Evolutionary conservation across 64 coral and sea anemone genomes (phyloP).

Genomic region (Stichodactyla helianthus): DNA sequence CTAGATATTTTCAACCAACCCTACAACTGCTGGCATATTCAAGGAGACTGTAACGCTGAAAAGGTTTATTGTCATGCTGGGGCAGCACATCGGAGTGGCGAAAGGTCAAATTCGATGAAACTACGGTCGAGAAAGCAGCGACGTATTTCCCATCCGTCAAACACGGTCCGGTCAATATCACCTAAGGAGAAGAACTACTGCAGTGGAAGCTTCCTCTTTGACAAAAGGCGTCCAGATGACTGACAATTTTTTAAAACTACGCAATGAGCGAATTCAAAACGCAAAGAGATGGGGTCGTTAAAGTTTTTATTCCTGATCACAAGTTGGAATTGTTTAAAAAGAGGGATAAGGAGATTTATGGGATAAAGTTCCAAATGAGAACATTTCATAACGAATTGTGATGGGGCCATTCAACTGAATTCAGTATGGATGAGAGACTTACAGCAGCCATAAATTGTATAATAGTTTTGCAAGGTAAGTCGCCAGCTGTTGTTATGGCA

Average conservation of each 20-base stretch:
- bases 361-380: conserved; percentile 44
- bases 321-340: conserved; percentile 60
- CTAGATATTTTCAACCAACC: conserved; percentile 53
- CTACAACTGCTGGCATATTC: conserved; percentile 91
- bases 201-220: conserved; percentile 60
- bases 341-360: conserved; percentile 66
- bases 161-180: conserved; percentile 68
- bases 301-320: conserved; percentile 54
- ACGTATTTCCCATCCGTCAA: conserved; percentile 69
- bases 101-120: conserved; percentile 55
- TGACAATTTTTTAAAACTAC: conserved; percentile 70
- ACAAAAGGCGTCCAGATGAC: conserved; percentile 51
- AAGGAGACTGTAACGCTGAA: conserved; percentile 62
- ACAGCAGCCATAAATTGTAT: too few species aligned
- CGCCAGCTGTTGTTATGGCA: conserved; percentile 62
- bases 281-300: conserved; percentile 56
- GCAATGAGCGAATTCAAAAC: conserved; percentile 72
- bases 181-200: conserved; percentile 49
- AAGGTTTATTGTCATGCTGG: conserved; percentile 61
- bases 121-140: background rate
- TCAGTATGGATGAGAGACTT: too few species aligned
- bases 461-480: conserved; percentile 61
- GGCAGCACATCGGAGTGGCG: conserved; percentile 52
- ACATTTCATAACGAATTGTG: conserved; percentile 16
- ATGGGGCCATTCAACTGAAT: background rate